Conservation (phyloP, 2,888 invertebrate genomes). For the Chironomus tentans region DNA sequence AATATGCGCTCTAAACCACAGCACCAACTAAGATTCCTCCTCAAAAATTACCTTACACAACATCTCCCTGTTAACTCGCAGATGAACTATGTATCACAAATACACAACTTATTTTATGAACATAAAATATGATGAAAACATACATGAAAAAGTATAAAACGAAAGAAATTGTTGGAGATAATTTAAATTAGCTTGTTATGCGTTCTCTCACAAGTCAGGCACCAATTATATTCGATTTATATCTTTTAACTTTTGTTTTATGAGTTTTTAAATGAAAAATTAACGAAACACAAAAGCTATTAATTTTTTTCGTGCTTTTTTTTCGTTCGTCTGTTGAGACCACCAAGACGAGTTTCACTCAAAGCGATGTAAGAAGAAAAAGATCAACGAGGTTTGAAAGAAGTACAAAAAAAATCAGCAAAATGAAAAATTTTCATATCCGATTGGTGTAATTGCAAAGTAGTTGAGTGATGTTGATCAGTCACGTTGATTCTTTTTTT, state of each 20-base stretch:
- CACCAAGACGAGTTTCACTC: background rate
- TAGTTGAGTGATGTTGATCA: background rate
- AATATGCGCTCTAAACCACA: too few species aligned
- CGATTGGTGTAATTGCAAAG: background rate
- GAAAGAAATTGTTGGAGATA: constrained; percentile 1
- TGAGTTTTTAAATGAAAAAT: constrained; percentile 26
- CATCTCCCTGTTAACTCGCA: too few species aligned
- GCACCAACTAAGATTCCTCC: too few species aligned
- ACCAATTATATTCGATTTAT: constrained; percentile 26
- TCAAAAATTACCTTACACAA: too few species aligned
- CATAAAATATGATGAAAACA: too few species aligned
- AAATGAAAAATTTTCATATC: background rate
- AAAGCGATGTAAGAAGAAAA: background rate
- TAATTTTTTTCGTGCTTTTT: constrained; percentile 13
- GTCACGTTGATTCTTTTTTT: background rate
- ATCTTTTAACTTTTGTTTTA: constrained; percentile 23
- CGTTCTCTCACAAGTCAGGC: constrained; percentile 16
- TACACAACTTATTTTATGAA: too few species aligned
- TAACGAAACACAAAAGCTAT: constrained; percentile 22
- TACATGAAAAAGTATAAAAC: background rate
- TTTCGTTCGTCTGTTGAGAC: background rate
- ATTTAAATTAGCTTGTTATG: constrained; percentile 26
- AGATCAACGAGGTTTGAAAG: background rate
- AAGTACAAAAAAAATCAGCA: background rate
- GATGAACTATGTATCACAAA: too few species aligned